Conservation (phyloP, 2,113 vertebrate genomes). For the Esox niger region DNA sequence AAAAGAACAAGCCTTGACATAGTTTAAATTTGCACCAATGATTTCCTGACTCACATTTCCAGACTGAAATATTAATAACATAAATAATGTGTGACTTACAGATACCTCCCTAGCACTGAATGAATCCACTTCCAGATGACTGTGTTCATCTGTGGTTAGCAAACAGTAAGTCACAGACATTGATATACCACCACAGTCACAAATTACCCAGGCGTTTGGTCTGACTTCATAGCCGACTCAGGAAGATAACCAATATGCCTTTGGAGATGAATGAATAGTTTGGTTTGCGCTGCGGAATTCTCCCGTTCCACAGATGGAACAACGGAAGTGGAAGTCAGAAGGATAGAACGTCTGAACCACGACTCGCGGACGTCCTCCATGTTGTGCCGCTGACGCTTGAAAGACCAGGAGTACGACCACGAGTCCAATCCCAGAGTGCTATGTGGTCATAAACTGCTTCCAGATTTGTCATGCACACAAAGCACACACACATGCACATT, state of each 20-base stretch:
- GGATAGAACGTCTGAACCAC: constrained; percentile 25
- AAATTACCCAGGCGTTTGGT: constrained; percentile 50
- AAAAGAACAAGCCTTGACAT: constrained; percentile 12
- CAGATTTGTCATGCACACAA: constrained; percentile 71
- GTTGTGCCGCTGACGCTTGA: constrained; percentile 69
- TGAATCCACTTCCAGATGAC: constrained; percentile 49
- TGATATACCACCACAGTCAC: constrained; percentile 48
- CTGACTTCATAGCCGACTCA: constrained; percentile 22
- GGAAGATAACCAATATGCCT: constrained; percentile 46
- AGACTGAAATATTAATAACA: constrained; percentile 27
- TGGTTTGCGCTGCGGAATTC: constrained; percentile 55
- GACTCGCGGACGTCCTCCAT: constrained; percentile 63
- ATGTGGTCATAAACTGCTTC: constrained; percentile 75
- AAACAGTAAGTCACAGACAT: constrained; percentile 41
- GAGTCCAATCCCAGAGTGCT: constrained; percentile 71
- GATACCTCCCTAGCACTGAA: constrained; percentile 28
- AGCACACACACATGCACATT: constrained; percentile 27
- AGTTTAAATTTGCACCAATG: not conserved
- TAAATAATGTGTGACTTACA: constrained; percentile 32
- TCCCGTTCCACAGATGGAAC: constrained; percentile 54
- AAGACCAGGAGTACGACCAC: constrained; percentile 69
- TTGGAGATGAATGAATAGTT: constrained; percentile 52
- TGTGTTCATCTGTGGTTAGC: constrained; percentile 23
- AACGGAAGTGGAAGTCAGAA: constrained; percentile 26
- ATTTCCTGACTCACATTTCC: constrained; percentile 29